Conservation (phyloP, 1,140 invertebrate species). For the silkworm (Bombyx mori) region ASM3026992v2 NC_085130.1:985001-985500, state of each 20-base stretch:
- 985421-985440: too few relatives aligned
- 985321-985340: too few relatives aligned
- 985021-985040: constrained; percentile 32
- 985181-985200: too few relatives aligned
- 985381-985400: too few relatives aligned
- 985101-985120: constrained; percentile 50
- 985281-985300: background rate
- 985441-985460: too few relatives aligned
- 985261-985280: background rate
- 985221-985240: background rate
- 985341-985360: too few relatives aligned
- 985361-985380: too few relatives aligned
- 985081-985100: constrained; percentile 48
- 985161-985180: constrained; percentile 29
- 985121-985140: constrained; percentile 48
- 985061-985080: constrained; percentile 40
- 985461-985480: too few relatives aligned
- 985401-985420: too few relatives aligned
- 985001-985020: constrained; percentile 60
- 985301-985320: too few relatives aligned
- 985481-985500: too few relatives aligned
- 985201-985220: background rate
- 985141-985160: constrained; percentile 25
- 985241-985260: background rate
- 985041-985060: constrained; percentile 34